Evolutionary conservation across 2,113 vertebrate species (phyloP).

Genomic region (Lichenostomus cassidix): DNA sequence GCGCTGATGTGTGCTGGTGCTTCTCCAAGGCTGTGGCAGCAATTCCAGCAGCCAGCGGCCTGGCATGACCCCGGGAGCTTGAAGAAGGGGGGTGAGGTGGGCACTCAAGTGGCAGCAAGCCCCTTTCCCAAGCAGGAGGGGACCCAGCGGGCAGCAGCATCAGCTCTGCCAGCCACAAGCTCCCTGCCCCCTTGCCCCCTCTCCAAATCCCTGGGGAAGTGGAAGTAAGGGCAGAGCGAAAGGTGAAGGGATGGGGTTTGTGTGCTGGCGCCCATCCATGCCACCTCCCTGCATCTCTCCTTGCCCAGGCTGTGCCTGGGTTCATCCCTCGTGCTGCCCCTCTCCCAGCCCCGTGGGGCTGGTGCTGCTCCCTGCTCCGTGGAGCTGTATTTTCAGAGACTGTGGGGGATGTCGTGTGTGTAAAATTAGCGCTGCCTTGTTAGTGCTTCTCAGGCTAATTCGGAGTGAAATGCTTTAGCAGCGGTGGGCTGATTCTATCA

Average conservation of each 20-base stretch:
- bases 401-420: slow-evolving; percentile 68
- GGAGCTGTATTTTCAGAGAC: slow-evolving; percentile 59
- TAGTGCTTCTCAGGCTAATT: slow-evolving; percentile 82
- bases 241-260: background rate
- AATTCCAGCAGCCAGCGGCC: background rate
- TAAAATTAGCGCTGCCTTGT: slow-evolving; percentile 78
- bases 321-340: background rate
- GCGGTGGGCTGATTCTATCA: slow-evolving; percentile 82
- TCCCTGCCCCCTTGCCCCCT: background rate
- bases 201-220: background rate
- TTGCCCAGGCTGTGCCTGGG: background rate
- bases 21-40: background rate
- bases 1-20: background rate
- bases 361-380: background rate
- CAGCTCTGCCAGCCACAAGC: background rate
- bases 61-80: background rate
- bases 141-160: background rate
- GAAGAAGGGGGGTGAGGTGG: background rate
- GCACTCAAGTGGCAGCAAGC: background rate
- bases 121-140: background rate
- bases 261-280: background rate
- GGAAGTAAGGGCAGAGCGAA: background rate
- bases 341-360: background rate
- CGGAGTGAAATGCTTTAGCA: slow-evolving; percentile 82
- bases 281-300: fast-evolving